These are phyloP conservation scores for Pollimyrus isidori DNA, from an alignment of 2,113 vertebrate genomes.

Conservation along the genomic window DNA sequence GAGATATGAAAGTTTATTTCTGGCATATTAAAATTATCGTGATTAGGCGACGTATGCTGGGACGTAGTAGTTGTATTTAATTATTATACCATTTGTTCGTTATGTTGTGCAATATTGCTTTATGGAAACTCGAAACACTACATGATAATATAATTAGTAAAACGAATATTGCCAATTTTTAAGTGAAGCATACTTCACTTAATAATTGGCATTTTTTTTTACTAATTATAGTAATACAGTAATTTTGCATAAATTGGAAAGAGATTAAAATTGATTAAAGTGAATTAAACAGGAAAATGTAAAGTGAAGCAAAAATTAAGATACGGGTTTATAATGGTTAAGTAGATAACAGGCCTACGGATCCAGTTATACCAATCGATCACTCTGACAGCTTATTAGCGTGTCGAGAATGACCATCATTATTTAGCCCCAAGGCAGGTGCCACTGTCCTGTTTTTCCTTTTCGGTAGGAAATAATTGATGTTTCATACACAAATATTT, in stretches of 20 bases:
- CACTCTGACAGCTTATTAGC: background rate
- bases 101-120: background rate
- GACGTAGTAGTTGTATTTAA: background rate
- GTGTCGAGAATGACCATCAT: background rate
- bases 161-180: background rate
- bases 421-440: background rate
- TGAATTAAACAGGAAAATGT: background rate
- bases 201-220: background rate
- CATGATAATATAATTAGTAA: background rate
- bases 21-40: background rate
- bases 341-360: background rate
- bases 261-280: background rate
- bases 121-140: background rate
- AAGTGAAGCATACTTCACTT: background rate
- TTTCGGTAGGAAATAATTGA: background rate
- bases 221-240: background rate
- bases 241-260: background rate
- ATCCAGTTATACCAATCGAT: background rate
- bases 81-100: background rate
- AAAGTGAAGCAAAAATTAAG: background rate
- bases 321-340: background rate
- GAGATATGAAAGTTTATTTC: background rate
- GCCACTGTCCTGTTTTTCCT: background rate
- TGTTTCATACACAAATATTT: background rate
- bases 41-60: background rate